Conservation (phyloP, 2,888 invertebrate species). For the Adela reaumurella region DNA sequence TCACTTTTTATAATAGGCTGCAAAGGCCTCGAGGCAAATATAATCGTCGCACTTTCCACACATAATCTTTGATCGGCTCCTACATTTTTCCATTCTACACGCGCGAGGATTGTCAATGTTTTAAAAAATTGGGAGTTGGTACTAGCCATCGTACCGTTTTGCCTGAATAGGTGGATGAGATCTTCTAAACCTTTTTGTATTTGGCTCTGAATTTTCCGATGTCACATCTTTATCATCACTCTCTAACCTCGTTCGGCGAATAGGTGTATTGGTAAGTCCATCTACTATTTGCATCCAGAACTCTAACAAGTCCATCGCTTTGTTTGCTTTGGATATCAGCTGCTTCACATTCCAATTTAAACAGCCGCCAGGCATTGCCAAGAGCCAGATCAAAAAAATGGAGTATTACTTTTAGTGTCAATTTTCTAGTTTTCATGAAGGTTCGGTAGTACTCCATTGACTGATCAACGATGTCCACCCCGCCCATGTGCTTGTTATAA, state of each 20-base stretch:
- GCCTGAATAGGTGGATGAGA: conserved; percentile 2
- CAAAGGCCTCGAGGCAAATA: too few relatives aligned
- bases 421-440: too few relatives aligned
- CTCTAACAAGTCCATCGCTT: background rate
- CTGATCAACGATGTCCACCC: too few relatives aligned
- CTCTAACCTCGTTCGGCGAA: background rate
- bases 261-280: background rate
- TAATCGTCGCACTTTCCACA: background rate
- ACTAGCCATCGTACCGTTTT: conserved; percentile 5
- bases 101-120: conserved; percentile 1
- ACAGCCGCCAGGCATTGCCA: too few relatives aligned
- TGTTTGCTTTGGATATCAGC: background rate
- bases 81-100: conserved; percentile 1
- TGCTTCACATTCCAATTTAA: too few relatives aligned
- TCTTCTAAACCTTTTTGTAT: background rate
- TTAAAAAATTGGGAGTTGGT: conserved; percentile 4
- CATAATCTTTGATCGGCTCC: conserved; percentile 1
- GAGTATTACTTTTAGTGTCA: too few relatives aligned
- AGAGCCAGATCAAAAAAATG: too few relatives aligned
- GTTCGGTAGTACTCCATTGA: too few relatives aligned
- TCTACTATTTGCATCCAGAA: background rate
- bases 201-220: background rate
- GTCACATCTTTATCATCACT: background rate
- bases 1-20: too few relatives aligned
- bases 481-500: too few relatives aligned